Percentiles rank a stretch among this genome's conserved stretches.
These are phyloP conservation scores for Perca flavescens DNA, from an alignment of 2,113 vertebrate genomes.

Conservation along the genomic window DNA sequence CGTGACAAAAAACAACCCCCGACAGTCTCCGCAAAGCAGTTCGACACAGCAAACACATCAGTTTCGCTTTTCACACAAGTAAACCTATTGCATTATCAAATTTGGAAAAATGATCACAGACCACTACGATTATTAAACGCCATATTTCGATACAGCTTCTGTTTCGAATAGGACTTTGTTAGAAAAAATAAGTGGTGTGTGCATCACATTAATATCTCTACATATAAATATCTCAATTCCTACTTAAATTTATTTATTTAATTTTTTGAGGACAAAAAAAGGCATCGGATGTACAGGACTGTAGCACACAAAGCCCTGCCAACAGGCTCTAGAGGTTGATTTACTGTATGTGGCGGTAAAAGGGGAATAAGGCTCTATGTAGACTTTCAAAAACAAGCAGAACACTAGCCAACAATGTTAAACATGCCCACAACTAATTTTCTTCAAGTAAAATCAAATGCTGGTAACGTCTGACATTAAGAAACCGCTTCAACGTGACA, in stretches of 20 bases:
- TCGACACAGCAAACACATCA: constrained; percentile 22
- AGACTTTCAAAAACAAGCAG: constrained; percentile 32
- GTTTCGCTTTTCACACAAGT: constrained; percentile 38
- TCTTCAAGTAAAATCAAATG: constrained; percentile 74
- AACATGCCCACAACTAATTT: constrained; percentile 38
- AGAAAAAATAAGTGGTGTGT: constrained; percentile 83
- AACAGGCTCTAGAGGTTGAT: constrained; percentile 35
- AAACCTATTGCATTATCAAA: constrained; percentile 75
- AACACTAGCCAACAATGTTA: constrained; percentile 32
- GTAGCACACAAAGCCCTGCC: constrained; percentile 8
- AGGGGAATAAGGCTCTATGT: constrained; percentile 44
- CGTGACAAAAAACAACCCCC: constrained; percentile 25
- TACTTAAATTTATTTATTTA: constrained; percentile 84
- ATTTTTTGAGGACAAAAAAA: constrained; percentile 60
- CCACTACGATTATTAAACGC: constrained; percentile 53
- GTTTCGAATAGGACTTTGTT: constrained; percentile 71
- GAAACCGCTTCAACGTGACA: constrained; percentile 43
- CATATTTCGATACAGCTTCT: constrained; percentile 31
- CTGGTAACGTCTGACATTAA: constrained; percentile 72
- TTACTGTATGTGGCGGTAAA: constrained; percentile 53
- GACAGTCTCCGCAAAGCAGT: constrained; percentile 35
- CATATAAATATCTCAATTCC: constrained; percentile 88
- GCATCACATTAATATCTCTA: constrained; percentile 80
- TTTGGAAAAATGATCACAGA: constrained; percentile 48
- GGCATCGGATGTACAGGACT: constrained; percentile 62